A percentile compares a stretch with the other conserved stretches of the same genome.
Conservation (phyloP, 1,140 invertebrate species). For the Trichonephila clavata region DNA sequence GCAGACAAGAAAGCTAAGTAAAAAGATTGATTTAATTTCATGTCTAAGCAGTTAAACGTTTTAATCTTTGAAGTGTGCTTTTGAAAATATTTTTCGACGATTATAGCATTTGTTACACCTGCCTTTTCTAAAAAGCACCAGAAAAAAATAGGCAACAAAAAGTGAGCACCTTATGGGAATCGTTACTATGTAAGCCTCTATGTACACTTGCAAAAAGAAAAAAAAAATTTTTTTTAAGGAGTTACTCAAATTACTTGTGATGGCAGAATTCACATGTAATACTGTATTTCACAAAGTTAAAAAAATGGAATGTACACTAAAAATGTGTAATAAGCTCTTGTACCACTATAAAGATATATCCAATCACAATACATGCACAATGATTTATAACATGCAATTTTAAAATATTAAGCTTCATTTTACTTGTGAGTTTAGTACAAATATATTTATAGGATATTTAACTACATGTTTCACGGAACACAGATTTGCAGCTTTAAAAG, state of each 20-base stretch:
- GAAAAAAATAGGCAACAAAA: conserved; percentile 41
- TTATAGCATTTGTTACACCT: conserved; percentile 39
- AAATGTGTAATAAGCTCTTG: conserved; percentile 77
- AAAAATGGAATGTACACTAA: conserved; percentile 77
- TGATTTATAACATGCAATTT: conserved; percentile 76
- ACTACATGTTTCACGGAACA: conserved; percentile 60
- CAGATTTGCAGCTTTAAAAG: conserved; percentile 52
- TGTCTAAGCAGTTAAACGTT: conserved; percentile 22
- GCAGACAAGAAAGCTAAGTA: conserved; percentile 4
- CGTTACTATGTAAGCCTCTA: conserved; percentile 56
- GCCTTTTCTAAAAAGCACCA: conserved; percentile 70
- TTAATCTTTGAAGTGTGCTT: conserved; percentile 22
- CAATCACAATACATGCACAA: conserved; percentile 76
- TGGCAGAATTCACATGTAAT: conserved; percentile 71
- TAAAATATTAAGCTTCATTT: conserved; percentile 76
- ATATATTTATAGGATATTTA: conserved; percentile 70
- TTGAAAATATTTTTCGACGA: conserved; percentile 55
- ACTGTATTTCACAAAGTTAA: conserved; percentile 74
- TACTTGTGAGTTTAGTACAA: conserved; percentile 68
- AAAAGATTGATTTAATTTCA: conserved; percentile 56
- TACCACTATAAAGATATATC: conserved; percentile 76
- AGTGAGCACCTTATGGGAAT: conserved; percentile 69
- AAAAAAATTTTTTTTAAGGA: conserved; percentile 29
- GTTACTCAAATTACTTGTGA: conserved; percentile 67
- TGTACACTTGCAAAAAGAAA: conserved; percentile 49